Conservation (phyloP, 2,113 vertebrate species). For the Castor canadensis region DNA sequence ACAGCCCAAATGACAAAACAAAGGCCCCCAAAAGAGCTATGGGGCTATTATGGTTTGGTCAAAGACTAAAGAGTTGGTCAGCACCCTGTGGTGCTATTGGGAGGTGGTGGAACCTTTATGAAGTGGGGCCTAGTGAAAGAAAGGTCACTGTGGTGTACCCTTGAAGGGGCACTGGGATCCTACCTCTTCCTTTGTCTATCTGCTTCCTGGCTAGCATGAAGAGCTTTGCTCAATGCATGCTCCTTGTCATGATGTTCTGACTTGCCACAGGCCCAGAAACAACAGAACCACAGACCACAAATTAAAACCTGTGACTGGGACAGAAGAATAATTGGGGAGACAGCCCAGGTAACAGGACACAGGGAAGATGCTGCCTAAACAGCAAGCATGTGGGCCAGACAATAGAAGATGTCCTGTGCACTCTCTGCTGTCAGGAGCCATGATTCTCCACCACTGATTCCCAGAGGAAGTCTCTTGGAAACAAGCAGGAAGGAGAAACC, state of each 20-base stretch:
- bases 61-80: neutral
- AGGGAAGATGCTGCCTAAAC: neutral
- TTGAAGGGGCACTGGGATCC: no score
- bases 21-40: neutral
- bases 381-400: no score
- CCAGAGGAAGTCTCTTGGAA: conserved; percentile 26
- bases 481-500: neutral
- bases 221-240: neutral
- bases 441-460: neutral
- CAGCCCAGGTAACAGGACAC: neutral
- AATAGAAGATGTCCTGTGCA: neutral
- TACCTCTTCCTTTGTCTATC: fast-evolving
- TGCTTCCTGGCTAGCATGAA: neutral
- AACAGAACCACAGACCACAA: neutral
- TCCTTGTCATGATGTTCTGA: no score
- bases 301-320: neutral
- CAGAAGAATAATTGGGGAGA: neutral
- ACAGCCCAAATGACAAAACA: neutral
- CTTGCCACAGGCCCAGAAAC: neutral
- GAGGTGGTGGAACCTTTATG: neutral
- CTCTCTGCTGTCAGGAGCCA: neutral
- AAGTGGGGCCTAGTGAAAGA: neutral
- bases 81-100: neutral
- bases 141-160: neutral
- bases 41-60: neutral